These are phyloP conservation scores for Sycophila texana DNA, from an alignment of 2,888 invertebrate species.

Conservation along the genomic window DNA sequence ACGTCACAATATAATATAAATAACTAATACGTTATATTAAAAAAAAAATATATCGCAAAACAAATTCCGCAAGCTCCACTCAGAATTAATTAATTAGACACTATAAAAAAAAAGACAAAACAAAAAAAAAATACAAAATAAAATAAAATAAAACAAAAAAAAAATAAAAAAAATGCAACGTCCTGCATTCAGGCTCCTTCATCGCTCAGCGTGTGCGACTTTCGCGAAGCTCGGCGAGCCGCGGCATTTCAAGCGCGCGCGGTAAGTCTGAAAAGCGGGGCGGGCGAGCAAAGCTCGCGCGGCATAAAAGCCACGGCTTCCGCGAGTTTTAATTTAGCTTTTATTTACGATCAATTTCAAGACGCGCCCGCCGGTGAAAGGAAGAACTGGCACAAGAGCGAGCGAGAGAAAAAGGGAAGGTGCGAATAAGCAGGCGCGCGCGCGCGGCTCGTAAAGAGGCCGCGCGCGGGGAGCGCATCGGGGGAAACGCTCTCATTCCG, in stretches of 20 bases:
- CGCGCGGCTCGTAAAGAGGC: conserved; percentile 30
- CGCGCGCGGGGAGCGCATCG: too few relatives aligned
- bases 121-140: too few relatives aligned
- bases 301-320: background rate
- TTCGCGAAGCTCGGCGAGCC: background rate
- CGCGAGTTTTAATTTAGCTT: conserved; percentile 41
- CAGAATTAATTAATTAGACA: too few relatives aligned
- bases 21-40: too few relatives aligned
- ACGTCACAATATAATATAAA: too few relatives aligned
- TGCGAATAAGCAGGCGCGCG: conserved; percentile 4
- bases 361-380: background rate
- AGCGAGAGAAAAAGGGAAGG: background rate
- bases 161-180: too few relatives aligned
- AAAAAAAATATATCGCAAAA: too few relatives aligned
- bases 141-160: too few relatives aligned
- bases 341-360: conserved; percentile 47
- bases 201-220: too few relatives aligned
- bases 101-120: too few relatives aligned
- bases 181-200: too few relatives aligned
- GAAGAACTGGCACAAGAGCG: background rate
- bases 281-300: background rate
- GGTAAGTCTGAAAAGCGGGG: background rate
- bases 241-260: background rate
- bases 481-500: conserved; percentile 30
- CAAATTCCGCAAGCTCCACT: too few relatives aligned